Evolutionary conservation across 2,113 vertebrate species (phyloP).

Genomic region (Oreochromis spilurus): DNA sequence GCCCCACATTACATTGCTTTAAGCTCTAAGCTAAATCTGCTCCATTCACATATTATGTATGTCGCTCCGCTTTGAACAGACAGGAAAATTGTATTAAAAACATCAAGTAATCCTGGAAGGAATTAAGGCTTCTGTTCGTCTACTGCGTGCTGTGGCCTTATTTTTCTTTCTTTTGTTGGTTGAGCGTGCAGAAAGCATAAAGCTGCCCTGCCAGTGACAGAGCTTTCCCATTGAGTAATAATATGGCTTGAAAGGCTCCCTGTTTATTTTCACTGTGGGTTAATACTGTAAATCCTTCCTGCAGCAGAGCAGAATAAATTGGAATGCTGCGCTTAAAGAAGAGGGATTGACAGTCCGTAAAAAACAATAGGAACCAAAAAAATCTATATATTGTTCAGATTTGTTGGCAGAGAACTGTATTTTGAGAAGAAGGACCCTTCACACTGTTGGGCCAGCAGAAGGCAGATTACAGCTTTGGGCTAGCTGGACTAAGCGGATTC

Average conservation of each 20-base stretch:
- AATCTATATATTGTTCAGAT: not conserved
- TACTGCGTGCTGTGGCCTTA: not conserved
- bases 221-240: slow-evolving; percentile 6
- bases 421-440: not conserved
- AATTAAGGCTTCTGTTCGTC: not conserved
- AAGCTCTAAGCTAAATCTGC: not conserved
- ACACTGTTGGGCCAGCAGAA: slow-evolving; percentile 23
- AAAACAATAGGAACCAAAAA: not conserved
- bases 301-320: not conserved
- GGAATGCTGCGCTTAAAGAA: not conserved
- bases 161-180: not conserved
- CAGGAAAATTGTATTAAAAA: not conserved
- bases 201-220: slow-evolving; percentile 27
- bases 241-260: slow-evolving; percentile 26
- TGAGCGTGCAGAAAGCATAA: not conserved
- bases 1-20: not conserved
- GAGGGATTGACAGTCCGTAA: not conserved
- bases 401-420: not conserved
- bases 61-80: not conserved
- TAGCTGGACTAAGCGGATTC: slow-evolving; percentile 53
- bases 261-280: slow-evolving; percentile 36
- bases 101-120: not conserved
- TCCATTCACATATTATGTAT: not conserved
- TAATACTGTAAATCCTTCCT: slow-evolving; percentile 55
- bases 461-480: slow-evolving; percentile 52